These are phyloP conservation scores for Oostethus manadensis DNA, from an alignment of 2,113 vertebrate species.

Conservation along the genomic window DNA sequence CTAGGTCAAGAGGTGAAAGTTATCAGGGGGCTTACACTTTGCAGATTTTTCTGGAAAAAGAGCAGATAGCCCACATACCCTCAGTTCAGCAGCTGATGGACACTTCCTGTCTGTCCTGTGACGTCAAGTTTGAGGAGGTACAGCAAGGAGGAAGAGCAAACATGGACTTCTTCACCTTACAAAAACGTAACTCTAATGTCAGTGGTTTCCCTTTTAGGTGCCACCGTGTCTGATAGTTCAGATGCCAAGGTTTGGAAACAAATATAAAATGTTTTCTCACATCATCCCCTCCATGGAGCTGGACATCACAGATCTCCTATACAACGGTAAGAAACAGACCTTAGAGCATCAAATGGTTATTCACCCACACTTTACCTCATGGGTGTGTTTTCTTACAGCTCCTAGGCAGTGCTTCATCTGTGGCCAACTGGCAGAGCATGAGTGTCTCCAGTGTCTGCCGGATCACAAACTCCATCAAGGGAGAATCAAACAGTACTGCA, in stretches of 20 bases:
- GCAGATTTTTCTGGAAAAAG: slow-evolving; percentile 76
- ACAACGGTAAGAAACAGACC: slow-evolving; percentile 62
- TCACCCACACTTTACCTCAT: background rate
- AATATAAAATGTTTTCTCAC: slow-evolving; percentile 77
- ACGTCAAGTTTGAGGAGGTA: slow-evolving; percentile 76
- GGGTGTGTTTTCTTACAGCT: slow-evolving; percentile 41
- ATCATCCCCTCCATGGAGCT: slow-evolving; percentile 76
- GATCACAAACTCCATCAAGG: slow-evolving; percentile 72
- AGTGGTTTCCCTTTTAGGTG: slow-evolving; percentile 41
- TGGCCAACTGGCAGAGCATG: slow-evolving; percentile 58
- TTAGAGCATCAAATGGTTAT: background rate
- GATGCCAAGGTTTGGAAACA: slow-evolving; percentile 80
- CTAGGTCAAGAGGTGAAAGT: slow-evolving; percentile 60
- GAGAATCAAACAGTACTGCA: slow-evolving; percentile 71
- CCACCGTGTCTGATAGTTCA: slow-evolving; percentile 76
- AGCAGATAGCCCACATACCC: slow-evolving; percentile 63
- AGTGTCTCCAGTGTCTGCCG: slow-evolving; percentile 71
- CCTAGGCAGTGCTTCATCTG: slow-evolving; percentile 72
- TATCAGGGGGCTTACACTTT: slow-evolving; percentile 73
- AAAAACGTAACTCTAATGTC: background rate
- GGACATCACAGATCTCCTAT: slow-evolving; percentile 73
- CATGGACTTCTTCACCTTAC: background rate
- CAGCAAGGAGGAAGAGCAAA: slow-evolving; percentile 2
- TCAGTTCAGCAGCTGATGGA: slow-evolving; percentile 76
- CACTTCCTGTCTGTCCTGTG: slow-evolving; percentile 69